Conservation (phyloP, 2,797 vertebrate species). For the Gymnoscopelus braueri region DNA sequence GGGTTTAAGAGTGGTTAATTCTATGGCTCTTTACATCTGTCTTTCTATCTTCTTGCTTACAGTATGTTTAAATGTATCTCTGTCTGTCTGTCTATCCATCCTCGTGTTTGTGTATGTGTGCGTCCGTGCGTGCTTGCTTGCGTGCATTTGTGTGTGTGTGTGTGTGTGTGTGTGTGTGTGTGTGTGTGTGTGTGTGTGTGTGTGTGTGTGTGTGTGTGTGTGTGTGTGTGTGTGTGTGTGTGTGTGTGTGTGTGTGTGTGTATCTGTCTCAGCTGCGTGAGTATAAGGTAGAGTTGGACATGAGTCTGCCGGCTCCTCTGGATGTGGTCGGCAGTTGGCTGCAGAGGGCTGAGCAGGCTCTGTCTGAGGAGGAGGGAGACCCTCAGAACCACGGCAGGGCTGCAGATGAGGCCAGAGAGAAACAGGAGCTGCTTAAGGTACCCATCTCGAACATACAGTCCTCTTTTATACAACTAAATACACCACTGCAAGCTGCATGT, state of each 20-base stretch:
- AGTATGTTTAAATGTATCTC: no score
- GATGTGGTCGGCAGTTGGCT: conserved; percentile 85
- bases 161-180: not conserved
- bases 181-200: no score
- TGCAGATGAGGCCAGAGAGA: conserved; percentile 79
- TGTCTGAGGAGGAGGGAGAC: conserved; percentile 79
- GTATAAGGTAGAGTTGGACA: conserved; percentile 84
- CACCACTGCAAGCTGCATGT: no score
- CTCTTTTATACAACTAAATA: no score
- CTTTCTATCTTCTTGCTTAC: not conserved
- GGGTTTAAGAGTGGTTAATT: no score
- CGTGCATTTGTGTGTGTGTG: no score
- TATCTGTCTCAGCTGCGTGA: conserved; percentile 78
- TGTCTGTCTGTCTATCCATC: no score
- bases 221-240: no score
- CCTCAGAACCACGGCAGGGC: conserved; percentile 78
- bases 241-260: not conserved
- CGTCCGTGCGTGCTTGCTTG: no score
- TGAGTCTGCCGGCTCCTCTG: conserved; percentile 84
- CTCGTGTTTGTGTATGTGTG: no score
- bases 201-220: no score
- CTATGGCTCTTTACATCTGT: not conserved
- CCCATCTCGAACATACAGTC: no score
- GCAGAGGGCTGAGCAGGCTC: conserved; percentile 79
- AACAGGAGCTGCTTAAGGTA: conserved; percentile 87